Evolutionary conservation across 2,888 invertebrate species (phyloP).

Genomic region (Chironomus tentans): DNA sequence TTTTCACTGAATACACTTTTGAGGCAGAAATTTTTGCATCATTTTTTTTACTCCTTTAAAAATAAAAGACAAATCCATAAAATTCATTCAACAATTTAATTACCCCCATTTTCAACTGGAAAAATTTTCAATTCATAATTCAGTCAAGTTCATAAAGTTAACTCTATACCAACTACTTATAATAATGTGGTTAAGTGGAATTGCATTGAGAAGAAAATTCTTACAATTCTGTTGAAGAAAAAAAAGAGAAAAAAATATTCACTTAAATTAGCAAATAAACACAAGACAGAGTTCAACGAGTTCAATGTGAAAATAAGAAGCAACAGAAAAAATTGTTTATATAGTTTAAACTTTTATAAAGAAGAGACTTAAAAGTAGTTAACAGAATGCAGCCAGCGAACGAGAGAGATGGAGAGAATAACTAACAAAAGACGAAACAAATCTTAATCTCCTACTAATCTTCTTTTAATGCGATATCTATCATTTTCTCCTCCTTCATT

Average conservation of each 20-base stretch:
- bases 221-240: background rate
- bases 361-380: background rate
- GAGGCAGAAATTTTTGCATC: no score
- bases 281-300: conserved; percentile 24
- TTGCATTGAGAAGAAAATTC: no score
- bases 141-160: no score
- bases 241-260: background rate
- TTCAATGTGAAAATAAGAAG: conserved; percentile 21
- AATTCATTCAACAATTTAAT: background rate
- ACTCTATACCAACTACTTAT: no score
- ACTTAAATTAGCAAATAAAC: conserved; percentile 26
- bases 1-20: no score
- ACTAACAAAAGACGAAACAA: conserved; percentile 23
- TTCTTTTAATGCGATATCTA: conserved; percentile 26
- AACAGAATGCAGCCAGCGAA: background rate
- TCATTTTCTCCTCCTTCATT: conserved; percentile 18
- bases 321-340: background rate
- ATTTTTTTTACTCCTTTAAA: no score
- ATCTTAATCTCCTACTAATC: conserved; percentile 26
- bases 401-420: background rate
- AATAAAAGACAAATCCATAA: no score
- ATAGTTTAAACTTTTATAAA: background rate
- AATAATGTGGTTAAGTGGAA: no score
- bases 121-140: no score
- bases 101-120: no score